Conservation (phyloP, 2,888 invertebrate genomes). For the Poecilobothrus nobilitatus region DNA sequence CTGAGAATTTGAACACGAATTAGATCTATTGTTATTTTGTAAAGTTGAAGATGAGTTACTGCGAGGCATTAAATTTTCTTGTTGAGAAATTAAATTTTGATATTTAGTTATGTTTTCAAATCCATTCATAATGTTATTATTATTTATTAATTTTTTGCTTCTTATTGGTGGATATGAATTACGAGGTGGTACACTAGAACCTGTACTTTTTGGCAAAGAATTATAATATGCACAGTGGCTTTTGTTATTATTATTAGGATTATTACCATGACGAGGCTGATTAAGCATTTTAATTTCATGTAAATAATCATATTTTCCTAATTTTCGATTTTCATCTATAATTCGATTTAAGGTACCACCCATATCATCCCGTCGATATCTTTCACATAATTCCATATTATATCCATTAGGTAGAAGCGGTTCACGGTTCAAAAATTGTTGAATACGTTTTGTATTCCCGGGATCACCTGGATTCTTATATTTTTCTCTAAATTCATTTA, state of each 20-base stretch:
- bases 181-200: constrained; percentile 53
- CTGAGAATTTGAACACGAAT: constrained; percentile 22
- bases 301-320: constrained; percentile 39
- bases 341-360: constrained; percentile 28
- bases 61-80: constrained; percentile 50
- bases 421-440: constrained; percentile 21
- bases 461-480: constrained; percentile 51
- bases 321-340: constrained; percentile 18
- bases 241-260: constrained; percentile 14
- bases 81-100: constrained; percentile 16
- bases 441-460: constrained; percentile 20
- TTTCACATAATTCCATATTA: constrained; percentile 13
- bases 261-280: constrained; percentile 33
- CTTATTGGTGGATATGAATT: constrained; percentile 55
- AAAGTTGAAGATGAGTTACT: constrained; percentile 56
- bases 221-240: constrained; percentile 33
- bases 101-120: constrained; percentile 2
- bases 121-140: constrained; percentile 8
- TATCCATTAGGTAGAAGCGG: constrained; percentile 12
- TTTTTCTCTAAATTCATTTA: constrained; percentile 55
- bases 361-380: constrained; percentile 16
- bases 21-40: constrained; percentile 30
- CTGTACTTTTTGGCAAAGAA: constrained; percentile 43
- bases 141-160: constrained; percentile 41
- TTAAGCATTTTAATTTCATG: constrained; percentile 41